phyloP scores from a whole-genome alignment of 2,888 invertebrate species.

The Tyria jacobaeae region DNA sequence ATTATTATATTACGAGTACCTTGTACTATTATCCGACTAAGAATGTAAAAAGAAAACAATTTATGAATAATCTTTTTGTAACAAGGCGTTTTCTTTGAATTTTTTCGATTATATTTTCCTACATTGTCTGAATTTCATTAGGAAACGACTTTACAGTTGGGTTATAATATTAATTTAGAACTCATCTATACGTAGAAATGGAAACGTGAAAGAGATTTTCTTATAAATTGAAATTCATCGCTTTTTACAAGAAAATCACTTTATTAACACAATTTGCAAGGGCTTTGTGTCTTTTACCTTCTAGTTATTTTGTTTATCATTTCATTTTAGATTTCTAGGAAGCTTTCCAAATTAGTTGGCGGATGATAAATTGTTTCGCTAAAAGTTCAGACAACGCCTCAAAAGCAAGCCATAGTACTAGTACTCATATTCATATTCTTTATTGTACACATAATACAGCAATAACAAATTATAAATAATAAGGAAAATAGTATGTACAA shows the following conservation, averaged over 20 bases:
- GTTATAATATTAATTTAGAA: conserved; percentile 4
- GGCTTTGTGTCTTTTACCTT: not conserved
- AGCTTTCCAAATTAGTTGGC: not conserved
- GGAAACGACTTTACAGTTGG: not conserved
- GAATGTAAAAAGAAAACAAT: conserved; percentile 29
- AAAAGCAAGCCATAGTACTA: too few species aligned
- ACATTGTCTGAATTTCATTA: conserved; percentile 5
- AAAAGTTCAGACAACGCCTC: not conserved
- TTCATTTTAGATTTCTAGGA: not conserved
- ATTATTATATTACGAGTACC: conserved; percentile 37
- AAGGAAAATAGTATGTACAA: too few species aligned
- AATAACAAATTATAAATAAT: too few species aligned
- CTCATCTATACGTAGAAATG: conserved; percentile 3
- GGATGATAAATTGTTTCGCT: not conserved
- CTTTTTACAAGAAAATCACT: conserved; percentile 1
- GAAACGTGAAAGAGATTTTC: conserved; percentile 3
- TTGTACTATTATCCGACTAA: conserved; percentile 33
- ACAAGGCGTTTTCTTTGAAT: conserved; percentile 4
- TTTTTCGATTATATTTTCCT: not conserved
- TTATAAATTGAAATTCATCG: not conserved
- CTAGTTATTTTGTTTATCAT: not conserved
- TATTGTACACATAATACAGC: too few species aligned
- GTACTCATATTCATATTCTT: too few species aligned
- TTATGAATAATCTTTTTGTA: conserved; percentile 23
- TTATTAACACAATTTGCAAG: conserved; percentile 2